Conservation (phyloP, 2,797 vertebrate genomes). For the Strix occidentalis region DNA sequence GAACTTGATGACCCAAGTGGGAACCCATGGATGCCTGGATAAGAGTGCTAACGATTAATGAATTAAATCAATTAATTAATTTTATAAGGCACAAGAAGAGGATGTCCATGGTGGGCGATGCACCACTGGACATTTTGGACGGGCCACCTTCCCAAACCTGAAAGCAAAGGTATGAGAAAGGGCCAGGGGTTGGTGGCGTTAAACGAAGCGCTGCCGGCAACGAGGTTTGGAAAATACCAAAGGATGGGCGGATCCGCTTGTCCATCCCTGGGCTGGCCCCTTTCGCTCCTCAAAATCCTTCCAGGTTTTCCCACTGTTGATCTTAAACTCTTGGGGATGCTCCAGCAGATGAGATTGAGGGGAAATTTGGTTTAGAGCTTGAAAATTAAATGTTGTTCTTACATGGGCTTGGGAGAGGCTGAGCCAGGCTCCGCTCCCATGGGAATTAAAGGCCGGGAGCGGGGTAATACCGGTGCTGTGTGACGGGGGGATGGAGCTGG, state of each 20-base stretch:
- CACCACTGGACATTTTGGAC: rapidly evolving
- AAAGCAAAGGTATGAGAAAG: background rate
- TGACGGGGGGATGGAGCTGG: background rate
- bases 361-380: background rate
- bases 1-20: background rate
- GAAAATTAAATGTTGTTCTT: background rate
- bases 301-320: rapidly evolving
- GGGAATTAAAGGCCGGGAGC: background rate
- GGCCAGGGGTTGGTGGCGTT: rapidly evolving
- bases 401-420: background rate
- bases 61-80: background rate
- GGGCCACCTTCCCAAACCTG: rapidly evolving
- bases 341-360: background rate
- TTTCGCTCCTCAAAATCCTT: background rate
- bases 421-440: background rate
- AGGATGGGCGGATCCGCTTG: background rate
- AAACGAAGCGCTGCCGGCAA: background rate
- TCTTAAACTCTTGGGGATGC: background rate
- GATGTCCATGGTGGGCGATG: rapidly evolving
- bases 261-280: background rate
- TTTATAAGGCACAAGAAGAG: background rate
- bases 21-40: background rate
- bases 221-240: background rate
- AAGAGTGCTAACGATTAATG: rapidly evolving
- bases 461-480: rapidly evolving